A percentile compares a stretch with the other conserved stretches of the same genome.
phyloP scores from a whole-genome alignment of 2,113 vertebrate genomes.

The Hippocampus zosterae region DNA sequence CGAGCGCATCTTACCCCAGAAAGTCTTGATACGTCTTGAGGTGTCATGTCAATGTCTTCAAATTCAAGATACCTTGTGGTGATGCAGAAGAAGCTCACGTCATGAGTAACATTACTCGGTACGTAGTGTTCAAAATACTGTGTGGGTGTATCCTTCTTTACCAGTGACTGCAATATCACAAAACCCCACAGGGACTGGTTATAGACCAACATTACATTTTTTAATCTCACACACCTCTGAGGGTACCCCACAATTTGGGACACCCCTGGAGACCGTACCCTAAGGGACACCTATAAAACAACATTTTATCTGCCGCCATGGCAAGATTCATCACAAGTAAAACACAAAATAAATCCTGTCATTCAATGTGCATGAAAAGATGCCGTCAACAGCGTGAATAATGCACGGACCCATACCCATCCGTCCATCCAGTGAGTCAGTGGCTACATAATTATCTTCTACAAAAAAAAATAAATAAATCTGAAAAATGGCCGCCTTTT shows the following conservation, averaged over 20 bases:
- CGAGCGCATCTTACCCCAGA: neutral
- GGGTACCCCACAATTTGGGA: neutral
- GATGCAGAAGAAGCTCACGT: neutral
- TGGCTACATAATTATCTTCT: constrained; percentile 12
- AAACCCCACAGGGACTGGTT: neutral
- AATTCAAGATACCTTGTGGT: neutral
- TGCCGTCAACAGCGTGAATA: neutral
- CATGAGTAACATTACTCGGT: neutral
- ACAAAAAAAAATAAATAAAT: neutral
- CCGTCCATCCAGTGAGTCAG: constrained; percentile 29
- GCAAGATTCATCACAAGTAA: neutral
- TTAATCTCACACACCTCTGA: neutral
- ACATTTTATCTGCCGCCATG: neutral
- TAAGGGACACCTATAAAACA: neutral
- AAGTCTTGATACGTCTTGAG: neutral
- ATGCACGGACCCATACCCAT: constrained; percentile 6
- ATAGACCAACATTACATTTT: neutral
- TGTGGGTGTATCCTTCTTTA: neutral
- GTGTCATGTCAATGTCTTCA: neutral
- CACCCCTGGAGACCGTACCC: neutral
- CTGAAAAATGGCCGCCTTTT: constrained; percentile 37
- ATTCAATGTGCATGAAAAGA: neutral
- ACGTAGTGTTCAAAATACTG: neutral
- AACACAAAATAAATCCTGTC: neutral
- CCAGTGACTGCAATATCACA: neutral